Conservation (phyloP, 2,113 vertebrate genomes). For the Chloroceryle aenea region DNA sequence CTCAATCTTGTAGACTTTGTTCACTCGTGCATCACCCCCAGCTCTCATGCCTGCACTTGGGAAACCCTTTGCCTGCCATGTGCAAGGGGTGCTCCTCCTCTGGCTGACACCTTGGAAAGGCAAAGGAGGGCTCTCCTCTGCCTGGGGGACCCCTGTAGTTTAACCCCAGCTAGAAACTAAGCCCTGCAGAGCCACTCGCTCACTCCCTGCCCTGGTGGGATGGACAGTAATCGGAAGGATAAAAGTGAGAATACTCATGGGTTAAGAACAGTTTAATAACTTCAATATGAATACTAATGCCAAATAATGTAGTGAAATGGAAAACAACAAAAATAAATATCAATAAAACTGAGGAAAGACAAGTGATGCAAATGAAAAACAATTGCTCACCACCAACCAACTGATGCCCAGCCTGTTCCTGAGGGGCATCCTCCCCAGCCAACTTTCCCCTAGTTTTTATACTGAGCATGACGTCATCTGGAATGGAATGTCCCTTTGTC, state of each 20-base stretch:
- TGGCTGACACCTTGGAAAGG: not conserved
- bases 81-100: not conserved
- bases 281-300: not conserved
- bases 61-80: not conserved
- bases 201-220: not conserved
- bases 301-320: not conserved
- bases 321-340: not conserved
- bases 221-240: not conserved
- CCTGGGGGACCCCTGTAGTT: not conserved
- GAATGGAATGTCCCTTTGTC: not conserved
- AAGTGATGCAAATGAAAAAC: not conserved
- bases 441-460: not conserved
- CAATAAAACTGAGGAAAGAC: not conserved
- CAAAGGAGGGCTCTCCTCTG: not conserved
- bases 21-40: not conserved
- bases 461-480: not conserved
- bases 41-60: rapidly evolving
- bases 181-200: not conserved
- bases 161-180: not conserved
- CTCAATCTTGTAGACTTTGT: rapidly evolving
- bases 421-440: not conserved
- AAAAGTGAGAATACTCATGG: not conserved
- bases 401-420: not conserved
- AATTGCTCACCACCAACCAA: not conserved
- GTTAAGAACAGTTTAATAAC: not conserved